Evolutionary conservation across 1,140 invertebrate species (phyloP).

Genomic region (Procambarus clarkii): DNA sequence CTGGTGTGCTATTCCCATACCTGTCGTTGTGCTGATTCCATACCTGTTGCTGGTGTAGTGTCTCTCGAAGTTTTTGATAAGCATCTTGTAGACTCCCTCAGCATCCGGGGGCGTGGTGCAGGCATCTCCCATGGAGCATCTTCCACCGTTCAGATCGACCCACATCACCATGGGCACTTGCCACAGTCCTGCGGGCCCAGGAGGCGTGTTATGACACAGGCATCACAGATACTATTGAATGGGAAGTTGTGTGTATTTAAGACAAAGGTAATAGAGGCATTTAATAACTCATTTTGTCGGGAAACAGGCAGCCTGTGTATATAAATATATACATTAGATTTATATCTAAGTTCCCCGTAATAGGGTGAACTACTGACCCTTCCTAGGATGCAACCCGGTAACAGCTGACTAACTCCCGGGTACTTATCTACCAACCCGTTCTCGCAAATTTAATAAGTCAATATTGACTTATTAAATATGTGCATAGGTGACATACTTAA

Average conservation of each 20-base stretch:
- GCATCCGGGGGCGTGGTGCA: conserved; percentile 93
- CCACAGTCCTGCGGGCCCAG: conserved; percentile 83
- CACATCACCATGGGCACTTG: conserved; percentile 98
- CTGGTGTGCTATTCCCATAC: not conserved
- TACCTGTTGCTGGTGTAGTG: conserved; percentile 94
- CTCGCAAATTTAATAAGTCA: too few relatives aligned
- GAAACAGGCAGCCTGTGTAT: too few relatives aligned
- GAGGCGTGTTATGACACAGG: conserved; percentile 71
- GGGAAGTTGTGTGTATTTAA: not conserved
- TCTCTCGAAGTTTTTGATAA: conserved; percentile 95
- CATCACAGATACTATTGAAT: not conserved
- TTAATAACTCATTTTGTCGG: too few relatives aligned
- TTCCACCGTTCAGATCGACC: conserved; percentile 94
- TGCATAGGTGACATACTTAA: too few relatives aligned
- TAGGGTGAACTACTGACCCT: too few relatives aligned
- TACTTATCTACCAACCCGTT: too few relatives aligned
- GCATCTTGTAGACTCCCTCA: conserved; percentile 94
- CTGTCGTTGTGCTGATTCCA: not conserved
- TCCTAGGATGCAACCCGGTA: too few relatives aligned
- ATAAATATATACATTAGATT: too few relatives aligned
- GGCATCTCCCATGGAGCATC: conserved; percentile 96
- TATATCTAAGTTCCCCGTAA: too few relatives aligned
- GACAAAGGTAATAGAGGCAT: too few relatives aligned
- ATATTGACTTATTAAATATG: too few relatives aligned
- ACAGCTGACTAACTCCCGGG: too few relatives aligned